phyloP scores from a whole-genome alignment of 2,888 invertebrate species.

The Apodemia mormo region DNA sequence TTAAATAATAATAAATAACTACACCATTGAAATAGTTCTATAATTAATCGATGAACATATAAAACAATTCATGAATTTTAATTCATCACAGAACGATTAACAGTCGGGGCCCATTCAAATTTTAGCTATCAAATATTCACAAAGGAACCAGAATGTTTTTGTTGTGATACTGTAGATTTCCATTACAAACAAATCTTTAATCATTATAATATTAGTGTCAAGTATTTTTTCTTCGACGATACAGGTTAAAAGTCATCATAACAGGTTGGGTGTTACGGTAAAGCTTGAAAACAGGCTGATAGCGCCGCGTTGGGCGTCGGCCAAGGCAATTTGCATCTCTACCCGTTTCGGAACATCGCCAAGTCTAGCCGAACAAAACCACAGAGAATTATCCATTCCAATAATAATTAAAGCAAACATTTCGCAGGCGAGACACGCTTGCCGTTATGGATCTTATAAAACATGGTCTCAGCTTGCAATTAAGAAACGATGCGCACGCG shows the following conservation, averaged over 20 bases:
- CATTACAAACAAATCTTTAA: too few relatives aligned
- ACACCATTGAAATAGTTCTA: too few relatives aligned
- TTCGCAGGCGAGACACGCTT: slow-evolving; percentile 74
- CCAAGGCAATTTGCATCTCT: slow-evolving; percentile 82
- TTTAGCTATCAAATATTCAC: too few relatives aligned
- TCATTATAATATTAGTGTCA: too few relatives aligned
- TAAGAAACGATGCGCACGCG: slow-evolving; percentile 71
- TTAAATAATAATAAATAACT: too few relatives aligned
- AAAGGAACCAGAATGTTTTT: too few relatives aligned
- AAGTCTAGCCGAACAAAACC: slow-evolving; percentile 82
- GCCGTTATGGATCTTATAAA: slow-evolving; percentile 81
- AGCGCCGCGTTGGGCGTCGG: slow-evolving; percentile 79
- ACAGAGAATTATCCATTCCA: slow-evolving; percentile 81
- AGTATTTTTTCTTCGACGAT: background rate
- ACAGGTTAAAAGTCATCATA: background rate
- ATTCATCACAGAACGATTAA: too few relatives aligned
- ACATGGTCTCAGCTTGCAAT: slow-evolving; percentile 76
- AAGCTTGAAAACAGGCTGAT: slow-evolving; percentile 56
- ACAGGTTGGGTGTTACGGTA: slow-evolving; percentile 57
- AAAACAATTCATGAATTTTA: too few relatives aligned
- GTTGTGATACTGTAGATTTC: too few relatives aligned
- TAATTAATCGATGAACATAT: too few relatives aligned
- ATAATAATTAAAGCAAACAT: slow-evolving; percentile 82
- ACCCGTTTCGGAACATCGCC: slow-evolving; percentile 81
- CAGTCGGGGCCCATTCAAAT: too few relatives aligned